Percentiles rank a stretch among this genome's conserved stretches.
Evolutionary conservation across 2,888 invertebrate genomes (phyloP).

Genomic region (Tenthredo mesomela): DNA sequence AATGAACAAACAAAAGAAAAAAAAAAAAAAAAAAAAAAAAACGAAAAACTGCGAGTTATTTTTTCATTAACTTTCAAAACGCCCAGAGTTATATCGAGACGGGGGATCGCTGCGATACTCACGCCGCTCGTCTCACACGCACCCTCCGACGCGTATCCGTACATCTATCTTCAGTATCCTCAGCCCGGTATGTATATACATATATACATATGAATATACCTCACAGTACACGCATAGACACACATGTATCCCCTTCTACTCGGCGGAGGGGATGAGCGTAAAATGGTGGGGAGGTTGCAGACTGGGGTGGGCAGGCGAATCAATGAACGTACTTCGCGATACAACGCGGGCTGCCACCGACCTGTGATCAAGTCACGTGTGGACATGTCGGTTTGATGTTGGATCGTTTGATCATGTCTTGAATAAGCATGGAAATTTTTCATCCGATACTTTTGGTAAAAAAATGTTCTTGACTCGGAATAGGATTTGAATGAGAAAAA

Average conservation of each 20-base stretch:
- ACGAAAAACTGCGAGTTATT: neutral
- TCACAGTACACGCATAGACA: slow-evolving; percentile 24
- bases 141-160: neutral
- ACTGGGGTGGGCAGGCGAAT: slow-evolving; percentile 41
- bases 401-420: slow-evolving; percentile 16
- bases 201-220: neutral
- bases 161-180: slow-evolving; percentile 12
- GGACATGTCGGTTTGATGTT: neutral
- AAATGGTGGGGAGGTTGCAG: slow-evolving; percentile 20
- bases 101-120: slow-evolving; percentile 8
- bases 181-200: slow-evolving; percentile 7
- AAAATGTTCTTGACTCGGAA: neutral
- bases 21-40: neutral
- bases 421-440: neutral
- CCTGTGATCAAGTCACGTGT: slow-evolving; percentile 36
- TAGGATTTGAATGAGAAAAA: neutral
- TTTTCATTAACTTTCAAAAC: slow-evolving; percentile 19
- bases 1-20: neutral
- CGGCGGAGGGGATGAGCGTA: neutral
- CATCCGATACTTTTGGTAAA: neutral
- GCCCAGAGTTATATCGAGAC: neutral
- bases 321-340: slow-evolving; percentile 52
- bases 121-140: slow-evolving; percentile 12
- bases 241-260: slow-evolving; percentile 17
- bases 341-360: slow-evolving; percentile 23